These are phyloP conservation scores for Parnassius smintheus DNA, from an alignment of 2,888 invertebrate genomes.

Conservation along the genomic window DNA sequence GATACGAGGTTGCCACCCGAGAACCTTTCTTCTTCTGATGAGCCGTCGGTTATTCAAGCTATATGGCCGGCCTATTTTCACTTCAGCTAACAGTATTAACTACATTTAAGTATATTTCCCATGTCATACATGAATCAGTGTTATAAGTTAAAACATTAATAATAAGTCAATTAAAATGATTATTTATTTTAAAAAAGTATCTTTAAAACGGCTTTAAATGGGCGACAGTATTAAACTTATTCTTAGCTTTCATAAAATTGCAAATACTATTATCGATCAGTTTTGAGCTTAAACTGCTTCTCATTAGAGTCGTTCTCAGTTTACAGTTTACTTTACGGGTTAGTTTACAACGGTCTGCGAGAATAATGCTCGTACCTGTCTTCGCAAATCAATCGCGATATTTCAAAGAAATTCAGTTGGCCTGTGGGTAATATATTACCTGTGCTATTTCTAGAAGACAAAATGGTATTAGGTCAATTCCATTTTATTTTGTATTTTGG, in stretches of 20 bases:
- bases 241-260: slow-evolving; percentile 3
- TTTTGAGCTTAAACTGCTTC: background rate
- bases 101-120: too few species aligned
- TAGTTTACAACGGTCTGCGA: slow-evolving; percentile 34
- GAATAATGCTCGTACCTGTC: slow-evolving; percentile 40
- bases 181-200: too few species aligned
- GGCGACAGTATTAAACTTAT: background rate
- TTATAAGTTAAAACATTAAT: too few species aligned
- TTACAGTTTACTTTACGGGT: slow-evolving; percentile 15
- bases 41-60: too few species aligned
- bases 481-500: slow-evolving; percentile 21
- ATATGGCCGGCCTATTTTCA: too few species aligned
- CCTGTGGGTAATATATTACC: slow-evolving; percentile 42
- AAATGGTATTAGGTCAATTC: slow-evolving; percentile 29
- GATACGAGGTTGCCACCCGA: too few species aligned
- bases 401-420: slow-evolving; percentile 40
- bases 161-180: too few species aligned
- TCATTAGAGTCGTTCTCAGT: slow-evolving; percentile 21
- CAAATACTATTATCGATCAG: background rate
- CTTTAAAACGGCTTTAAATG: too few species aligned
- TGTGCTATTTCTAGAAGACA: slow-evolving; percentile 33
- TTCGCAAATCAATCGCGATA: slow-evolving; percentile 44
- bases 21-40: too few species aligned
- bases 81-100: too few species aligned
- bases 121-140: too few species aligned